Percentiles rank a stretch among this genome's conserved stretches.
phyloP scores from a whole-genome alignment of 2,888 invertebrate species.

The Mythimna pallens region DNA sequence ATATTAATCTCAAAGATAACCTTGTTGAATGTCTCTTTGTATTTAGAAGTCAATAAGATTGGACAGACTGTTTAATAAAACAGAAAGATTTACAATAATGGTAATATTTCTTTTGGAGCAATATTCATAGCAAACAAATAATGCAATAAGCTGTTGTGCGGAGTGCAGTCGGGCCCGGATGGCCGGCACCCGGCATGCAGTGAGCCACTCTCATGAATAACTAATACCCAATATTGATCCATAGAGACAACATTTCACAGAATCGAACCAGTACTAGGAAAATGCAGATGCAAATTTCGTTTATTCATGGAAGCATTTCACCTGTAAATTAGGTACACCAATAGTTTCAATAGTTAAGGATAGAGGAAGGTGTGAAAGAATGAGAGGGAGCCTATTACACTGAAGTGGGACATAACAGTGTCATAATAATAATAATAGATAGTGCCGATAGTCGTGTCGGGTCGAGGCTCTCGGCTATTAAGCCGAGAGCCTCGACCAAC shows the following conservation, averaged over 20 bases:
- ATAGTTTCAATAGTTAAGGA: background rate
- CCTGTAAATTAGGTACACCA: slow-evolving; percentile 2
- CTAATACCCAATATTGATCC: slow-evolving; percentile 78
- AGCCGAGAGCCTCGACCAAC: too few species aligned
- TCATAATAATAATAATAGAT: too few species aligned
- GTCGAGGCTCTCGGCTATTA: too few species aligned
- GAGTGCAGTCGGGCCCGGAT: slow-evolving; percentile 60
- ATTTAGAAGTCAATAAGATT: slow-evolving; percentile 5
- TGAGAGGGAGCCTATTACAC: too few species aligned
- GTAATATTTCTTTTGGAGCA: slow-evolving; percentile 29
- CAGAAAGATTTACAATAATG: slow-evolving; percentile 18
- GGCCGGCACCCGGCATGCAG: slow-evolving; percentile 35
- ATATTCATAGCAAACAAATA: slow-evolving; percentile 58
- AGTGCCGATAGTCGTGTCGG: too few species aligned
- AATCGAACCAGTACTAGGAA: slow-evolving; percentile 56
- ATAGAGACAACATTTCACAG: slow-evolving; percentile 67
- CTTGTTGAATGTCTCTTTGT: slow-evolving; percentile 12
- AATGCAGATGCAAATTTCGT: slow-evolving; percentile 62
- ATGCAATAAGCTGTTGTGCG: slow-evolving; percentile 65
- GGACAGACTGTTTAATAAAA: slow-evolving; percentile 9
- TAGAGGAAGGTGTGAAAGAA: too few species aligned
- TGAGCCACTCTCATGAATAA: slow-evolving; percentile 78
- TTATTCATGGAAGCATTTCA: slow-evolving; percentile 22
- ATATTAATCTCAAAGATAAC: slow-evolving; percentile 35
- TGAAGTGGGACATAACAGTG: too few species aligned